Evolutionary conservation across 2,888 invertebrate species (phyloP), one percentile per base, ranked within the genome.

Genomic region (Phasia obesa): DNA sequence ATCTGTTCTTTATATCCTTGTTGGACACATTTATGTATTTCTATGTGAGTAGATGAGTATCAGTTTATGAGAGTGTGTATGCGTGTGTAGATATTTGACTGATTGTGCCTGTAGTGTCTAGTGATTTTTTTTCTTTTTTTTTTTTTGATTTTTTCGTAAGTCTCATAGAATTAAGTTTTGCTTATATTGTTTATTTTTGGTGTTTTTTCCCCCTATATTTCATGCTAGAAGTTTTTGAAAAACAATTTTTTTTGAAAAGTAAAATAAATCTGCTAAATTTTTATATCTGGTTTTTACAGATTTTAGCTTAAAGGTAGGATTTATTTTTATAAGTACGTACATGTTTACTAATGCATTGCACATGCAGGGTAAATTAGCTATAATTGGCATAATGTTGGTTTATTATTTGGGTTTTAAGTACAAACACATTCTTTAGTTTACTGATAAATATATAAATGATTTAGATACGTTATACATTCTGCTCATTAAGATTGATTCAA

Each of bases 271-370:
- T 82, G 70, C 74, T 78, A 78, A 78, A 65, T 74, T 57, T 77
- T 73, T 67, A 64, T 81, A 73, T 81, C 73, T 62, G 60, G n/a
- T 62, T 76, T 60, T 67, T 60, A 62, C 77, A 81, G 62, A 81
- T 70, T 84, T 81, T 73, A 70, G 84, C 81, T 78, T 81, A 74
- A 81, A 84, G 84, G 84, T 84, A 75, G 77, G 84, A 80, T 81
- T 84, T 81, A 64, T 74, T 51, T 65, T 60, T 62, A 31, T 31
- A 55, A 65, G 38, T 23, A 65, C 57, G 31, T 75, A 51, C n/a
- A 70, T 71, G 57, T 49, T 71, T 35, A 19, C 19, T 78, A 38
- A 59, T 75, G 65, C 65, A 53, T 19, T 47, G 25, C 67, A 60
- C 25, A 35, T 44, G 44, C 53, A 77, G 51, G 27, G 17, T 27